Conservation (phyloP, 2,113 vertebrate species). For the Genyomyrus donnyi region DNA sequence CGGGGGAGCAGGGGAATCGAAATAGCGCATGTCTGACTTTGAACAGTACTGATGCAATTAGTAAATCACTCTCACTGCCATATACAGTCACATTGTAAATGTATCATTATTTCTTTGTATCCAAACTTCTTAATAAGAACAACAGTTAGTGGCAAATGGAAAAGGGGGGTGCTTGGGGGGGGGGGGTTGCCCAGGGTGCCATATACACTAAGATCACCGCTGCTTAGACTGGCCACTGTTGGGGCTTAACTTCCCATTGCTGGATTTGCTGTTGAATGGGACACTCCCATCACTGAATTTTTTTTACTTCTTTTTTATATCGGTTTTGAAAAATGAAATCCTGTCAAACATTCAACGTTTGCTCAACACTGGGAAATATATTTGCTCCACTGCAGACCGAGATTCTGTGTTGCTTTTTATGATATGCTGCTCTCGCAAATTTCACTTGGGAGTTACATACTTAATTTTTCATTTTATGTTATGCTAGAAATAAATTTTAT, state of each 20-base stretch:
- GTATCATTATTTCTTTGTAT: neutral
- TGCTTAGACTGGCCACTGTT: neutral
- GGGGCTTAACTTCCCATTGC: neutral
- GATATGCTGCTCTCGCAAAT: neutral
- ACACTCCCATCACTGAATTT: neutral
- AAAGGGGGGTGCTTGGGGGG: neutral
- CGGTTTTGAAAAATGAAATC: neutral
- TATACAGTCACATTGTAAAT: neutral
- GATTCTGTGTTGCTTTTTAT: neutral
- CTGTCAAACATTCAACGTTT: neutral
- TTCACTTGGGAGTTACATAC: neutral
- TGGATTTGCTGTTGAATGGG: neutral
- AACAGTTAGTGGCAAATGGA: neutral
- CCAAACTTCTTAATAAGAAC: neutral
- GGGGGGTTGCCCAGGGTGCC: neutral
- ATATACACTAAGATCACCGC: accelerated
- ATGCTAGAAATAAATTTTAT: neutral
- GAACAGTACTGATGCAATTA: neutral
- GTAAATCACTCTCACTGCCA: neutral
- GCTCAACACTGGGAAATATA: neutral
- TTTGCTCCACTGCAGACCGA: neutral
- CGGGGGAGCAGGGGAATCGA: neutral
- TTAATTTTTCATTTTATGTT: neutral
- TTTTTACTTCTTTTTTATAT: neutral
- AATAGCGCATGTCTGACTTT: neutral